Evolutionary conservation across 2,888 invertebrate genomes (phyloP).

Genomic region (Tetragnatha montana): DNA sequence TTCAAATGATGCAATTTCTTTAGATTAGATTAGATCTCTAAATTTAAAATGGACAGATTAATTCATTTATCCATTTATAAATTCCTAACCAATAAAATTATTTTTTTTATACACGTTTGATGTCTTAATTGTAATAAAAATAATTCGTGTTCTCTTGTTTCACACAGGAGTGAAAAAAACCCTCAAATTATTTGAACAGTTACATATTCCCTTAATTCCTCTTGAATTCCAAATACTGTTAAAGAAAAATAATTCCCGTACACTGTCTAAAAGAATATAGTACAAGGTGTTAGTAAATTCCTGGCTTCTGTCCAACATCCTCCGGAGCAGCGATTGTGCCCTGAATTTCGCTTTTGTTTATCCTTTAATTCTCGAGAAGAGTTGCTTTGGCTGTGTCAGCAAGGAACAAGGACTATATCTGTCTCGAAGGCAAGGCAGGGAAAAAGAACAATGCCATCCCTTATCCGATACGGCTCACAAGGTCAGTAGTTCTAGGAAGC

Average conservation of each 20-base stretch:
- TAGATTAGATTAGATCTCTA: too few species aligned
- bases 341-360: constrained; percentile 58
- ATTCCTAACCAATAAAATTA: too few species aligned
- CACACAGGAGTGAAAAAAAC: too few species aligned
- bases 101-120: too few species aligned
- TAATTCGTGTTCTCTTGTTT: too few species aligned
- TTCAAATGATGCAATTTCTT: too few species aligned
- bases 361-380: constrained; percentile 46
- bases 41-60: too few species aligned
- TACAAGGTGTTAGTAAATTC: constrained; percentile 40
- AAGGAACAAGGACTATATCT: constrained; percentile 61
- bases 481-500: constrained; percentile 58
- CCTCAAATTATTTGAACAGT: too few species aligned
- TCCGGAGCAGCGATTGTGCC: constrained; percentile 45
- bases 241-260: background rate
- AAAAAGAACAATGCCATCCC: constrained; percentile 47
- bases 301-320: constrained; percentile 49
- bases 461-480: constrained; percentile 50
- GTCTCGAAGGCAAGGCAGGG: constrained; percentile 30
- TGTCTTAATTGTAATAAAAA: too few species aligned
- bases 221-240: too few species aligned
- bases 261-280: background rate
- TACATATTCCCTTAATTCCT: too few species aligned
- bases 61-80: too few species aligned
- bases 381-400: constrained; percentile 60